Evolutionary conservation across 2,797 vertebrate genomes (phyloP).

Genomic region (Bufotes viridis): DNA sequence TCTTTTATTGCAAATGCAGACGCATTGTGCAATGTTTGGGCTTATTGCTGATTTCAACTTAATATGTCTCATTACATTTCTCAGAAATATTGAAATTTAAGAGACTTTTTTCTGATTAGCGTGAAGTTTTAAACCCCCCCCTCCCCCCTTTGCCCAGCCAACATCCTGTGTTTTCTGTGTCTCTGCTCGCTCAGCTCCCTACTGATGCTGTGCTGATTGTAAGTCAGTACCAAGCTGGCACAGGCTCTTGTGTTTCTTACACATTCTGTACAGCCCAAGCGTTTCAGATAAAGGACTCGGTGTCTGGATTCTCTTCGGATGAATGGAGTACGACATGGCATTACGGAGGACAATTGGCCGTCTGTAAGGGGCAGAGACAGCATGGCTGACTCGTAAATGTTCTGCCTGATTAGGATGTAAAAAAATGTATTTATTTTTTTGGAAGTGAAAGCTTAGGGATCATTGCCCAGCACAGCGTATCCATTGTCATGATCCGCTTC

Average conservation of each 20-base stretch:
- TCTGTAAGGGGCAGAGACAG: constrained; percentile 48
- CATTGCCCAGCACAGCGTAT: constrained; percentile 4
- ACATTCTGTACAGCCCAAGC: constrained; percentile 44
- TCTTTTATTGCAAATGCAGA: background rate
- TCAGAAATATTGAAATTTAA: background rate
- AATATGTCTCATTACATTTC: background rate
- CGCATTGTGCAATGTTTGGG: background rate
- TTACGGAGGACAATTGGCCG: constrained; percentile 31
- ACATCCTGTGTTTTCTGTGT: background rate
- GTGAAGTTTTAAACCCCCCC: too few species aligned
- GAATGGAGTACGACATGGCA: constrained; percentile 20
- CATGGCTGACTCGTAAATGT: constrained; percentile 39
- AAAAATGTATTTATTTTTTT: constrained; percentile 37
- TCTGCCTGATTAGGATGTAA: constrained; percentile 47
- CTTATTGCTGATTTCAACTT: background rate
- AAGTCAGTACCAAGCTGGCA: constrained; percentile 18
- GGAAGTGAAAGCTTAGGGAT: constrained; percentile 45
- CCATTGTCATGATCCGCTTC: constrained; percentile 23
- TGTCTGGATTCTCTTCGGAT: constrained; percentile 40
- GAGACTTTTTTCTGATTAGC: background rate
- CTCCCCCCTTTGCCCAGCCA: background rate
- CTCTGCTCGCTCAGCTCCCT: background rate
- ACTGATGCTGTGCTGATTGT: background rate
- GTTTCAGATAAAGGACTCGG: constrained; percentile 31
- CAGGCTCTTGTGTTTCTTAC: constrained; percentile 36